These are phyloP conservation scores for Pachycephus smyrnensis DNA, from an alignment of 2,888 invertebrate genomes.

Conservation along the genomic window DNA sequence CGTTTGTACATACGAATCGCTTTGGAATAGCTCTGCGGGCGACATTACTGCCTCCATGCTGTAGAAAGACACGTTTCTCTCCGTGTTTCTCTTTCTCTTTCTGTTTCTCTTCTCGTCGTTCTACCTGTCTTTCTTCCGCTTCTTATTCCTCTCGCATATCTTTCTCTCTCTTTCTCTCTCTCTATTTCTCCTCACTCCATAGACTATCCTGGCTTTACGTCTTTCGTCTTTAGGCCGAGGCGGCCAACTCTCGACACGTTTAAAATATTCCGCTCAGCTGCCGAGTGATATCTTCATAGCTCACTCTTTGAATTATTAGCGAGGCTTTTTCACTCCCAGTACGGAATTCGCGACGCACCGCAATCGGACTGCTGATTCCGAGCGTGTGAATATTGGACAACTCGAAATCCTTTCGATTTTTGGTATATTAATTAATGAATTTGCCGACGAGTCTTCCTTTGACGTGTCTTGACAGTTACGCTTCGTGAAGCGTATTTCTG, in stretches of 20 bases:
- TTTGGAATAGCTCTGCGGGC: slow-evolving; percentile 12
- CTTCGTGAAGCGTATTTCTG: too few species aligned
- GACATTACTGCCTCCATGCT: background rate
- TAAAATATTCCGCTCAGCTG: slow-evolving; percentile 36
- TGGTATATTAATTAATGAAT: background rate
- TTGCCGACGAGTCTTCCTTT: background rate
- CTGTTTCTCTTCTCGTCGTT: background rate
- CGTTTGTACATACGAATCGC: slow-evolving; percentile 17
- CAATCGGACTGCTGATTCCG: background rate
- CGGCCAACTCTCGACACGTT: slow-evolving; percentile 13
- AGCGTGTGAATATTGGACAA: background rate
- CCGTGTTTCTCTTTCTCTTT: background rate
- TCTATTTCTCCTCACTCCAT: background rate
- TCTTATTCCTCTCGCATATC: background rate
- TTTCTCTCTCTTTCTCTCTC: background rate
- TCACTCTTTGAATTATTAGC: slow-evolving; percentile 48
- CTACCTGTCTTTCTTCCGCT: background rate
- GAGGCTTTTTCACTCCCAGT: slow-evolving; percentile 32
- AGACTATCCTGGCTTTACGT: background rate
- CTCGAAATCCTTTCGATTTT: background rate
- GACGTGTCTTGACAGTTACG: background rate
- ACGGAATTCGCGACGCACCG: slow-evolving; percentile 18
- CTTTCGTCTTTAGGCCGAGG: background rate
- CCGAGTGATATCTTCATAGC: slow-evolving; percentile 59
- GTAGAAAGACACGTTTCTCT: background rate